Evolutionary conservation across 1,140 invertebrate species (phyloP), one percentile per base, ranked within the genome.

Genomic region (Cydia fagiglandana): DNA sequence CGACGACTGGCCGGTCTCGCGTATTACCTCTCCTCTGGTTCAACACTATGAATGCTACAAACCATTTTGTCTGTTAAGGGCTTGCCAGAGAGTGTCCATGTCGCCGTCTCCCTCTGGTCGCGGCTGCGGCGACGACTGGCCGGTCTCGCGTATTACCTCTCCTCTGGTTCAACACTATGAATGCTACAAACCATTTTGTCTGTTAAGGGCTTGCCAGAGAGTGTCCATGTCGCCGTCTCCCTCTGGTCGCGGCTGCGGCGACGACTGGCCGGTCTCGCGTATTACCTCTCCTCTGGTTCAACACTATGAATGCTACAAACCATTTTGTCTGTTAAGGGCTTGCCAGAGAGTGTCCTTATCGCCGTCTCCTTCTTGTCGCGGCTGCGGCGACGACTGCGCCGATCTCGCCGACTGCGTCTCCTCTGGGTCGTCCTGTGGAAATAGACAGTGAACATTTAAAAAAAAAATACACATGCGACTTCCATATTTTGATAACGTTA

Each of bases 301-400:
- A 28, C 74, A 73, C 73, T 76, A 64, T 61, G 56, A 38, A 80
- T 24, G 70, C 47, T 73, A 38, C 73, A 78, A 81, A 93, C 93
- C 93, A 77, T 93, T 93, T 85, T 91, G 90, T 80, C 87, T 90
- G 83, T 93, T 91, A 34, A 93, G 83, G 1, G 92, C 93, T 75
- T 93, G 91, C 93, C 93, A 93, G 66, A 93, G 83, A 5, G 92
- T 88, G 70, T 93, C 91, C 77, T 93, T 91, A 73, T 93, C 91
- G 45, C 81, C 83, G 73, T 91, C 86, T 74, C 81, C 84, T 61
- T 91, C 89, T 70, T 86, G 88, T 9, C 87, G 82, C 17, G 90
- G 92, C 28, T 90, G 87, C 6, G 92, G 92, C 10, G 92, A 92
- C 10, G 92, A 93, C 82, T 91, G 90, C 20, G 88, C 81, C 13